Evolutionary conservation across 2,113 vertebrate genomes (phyloP).

Genomic region (Prietella phreatophila): DNA sequence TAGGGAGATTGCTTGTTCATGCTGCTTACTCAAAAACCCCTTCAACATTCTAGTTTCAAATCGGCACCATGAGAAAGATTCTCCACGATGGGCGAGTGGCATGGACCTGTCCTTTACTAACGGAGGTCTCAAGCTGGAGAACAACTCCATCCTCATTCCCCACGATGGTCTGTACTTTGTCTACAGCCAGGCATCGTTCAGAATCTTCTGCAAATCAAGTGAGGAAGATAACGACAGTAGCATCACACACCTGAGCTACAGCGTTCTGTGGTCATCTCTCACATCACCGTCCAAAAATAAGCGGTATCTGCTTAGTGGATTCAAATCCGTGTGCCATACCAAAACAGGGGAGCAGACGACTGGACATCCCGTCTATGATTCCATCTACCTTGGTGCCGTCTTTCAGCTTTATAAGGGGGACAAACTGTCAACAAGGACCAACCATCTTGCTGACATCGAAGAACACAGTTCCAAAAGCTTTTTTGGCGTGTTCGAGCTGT

Average conservation of each 20-base stretch:
- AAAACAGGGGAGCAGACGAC: background rate
- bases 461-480: constrained; percentile 57
- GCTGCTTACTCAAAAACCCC: background rate
- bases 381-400: constrained; percentile 70
- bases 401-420: constrained; percentile 64
- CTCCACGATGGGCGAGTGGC: constrained; percentile 56
- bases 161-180: constrained; percentile 70
- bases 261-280: constrained; percentile 57
- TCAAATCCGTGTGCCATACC: constrained; percentile 61
- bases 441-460: constrained; percentile 46
- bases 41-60: background rate
- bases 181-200: constrained; percentile 73
- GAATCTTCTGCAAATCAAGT: constrained; percentile 48
- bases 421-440: constrained; percentile 54
- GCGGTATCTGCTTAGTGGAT: constrained; percentile 59
- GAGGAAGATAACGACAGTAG: rapidly evolving
- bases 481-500: constrained; percentile 74
- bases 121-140: constrained; percentile 58
- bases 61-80: rapidly evolving
- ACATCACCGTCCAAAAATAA: background rate
- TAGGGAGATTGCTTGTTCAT: background rate
- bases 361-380: constrained; percentile 47
- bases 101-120: constrained; percentile 62
- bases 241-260: constrained; percentile 61
- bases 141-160: constrained; percentile 68